Conservation (phyloP, 1,140 invertebrate genomes). For the Sinella curviseta region DNA sequence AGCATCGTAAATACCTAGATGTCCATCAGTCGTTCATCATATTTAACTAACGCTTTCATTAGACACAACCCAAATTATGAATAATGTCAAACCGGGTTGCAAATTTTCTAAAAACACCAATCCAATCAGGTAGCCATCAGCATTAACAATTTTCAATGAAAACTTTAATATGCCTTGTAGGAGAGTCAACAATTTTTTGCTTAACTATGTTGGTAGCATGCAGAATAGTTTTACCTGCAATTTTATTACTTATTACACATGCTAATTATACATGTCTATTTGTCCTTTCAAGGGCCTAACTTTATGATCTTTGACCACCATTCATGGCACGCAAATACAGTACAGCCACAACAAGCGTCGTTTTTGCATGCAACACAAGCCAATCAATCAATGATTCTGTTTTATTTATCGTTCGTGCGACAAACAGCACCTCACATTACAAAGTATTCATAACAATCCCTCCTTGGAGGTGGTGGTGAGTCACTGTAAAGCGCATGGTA, state of each 20-base stretch:
- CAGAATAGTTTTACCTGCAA: not conserved
- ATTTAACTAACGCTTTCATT: too few relatives aligned
- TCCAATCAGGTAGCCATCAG: not conserved
- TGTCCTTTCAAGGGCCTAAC: not conserved
- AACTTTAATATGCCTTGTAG: too few relatives aligned
- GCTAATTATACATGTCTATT: not conserved
- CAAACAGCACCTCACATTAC: too few relatives aligned
- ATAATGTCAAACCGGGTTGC: not conserved
- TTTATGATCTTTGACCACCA: not conserved
- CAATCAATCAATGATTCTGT: not conserved
- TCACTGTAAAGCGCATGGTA: not conserved
- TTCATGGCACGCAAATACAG: not conserved
- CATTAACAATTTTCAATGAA: too few relatives aligned
- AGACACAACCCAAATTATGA: too few relatives aligned
- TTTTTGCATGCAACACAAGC: too few relatives aligned
- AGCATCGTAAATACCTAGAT: too few relatives aligned
- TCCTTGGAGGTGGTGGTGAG: not conserved
- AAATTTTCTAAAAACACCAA: not conserved
- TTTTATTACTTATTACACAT: not conserved
- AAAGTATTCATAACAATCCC: too few relatives aligned
- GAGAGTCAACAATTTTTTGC: not conserved
- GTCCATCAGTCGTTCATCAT: too few relatives aligned
- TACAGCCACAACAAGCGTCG: too few relatives aligned
- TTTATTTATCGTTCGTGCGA: not conserved
- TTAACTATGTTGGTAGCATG: not conserved